Base-by-base conservation (phyloP, 1,140 invertebrate genomes). In the Himalopsyche phryganea region DNA sequence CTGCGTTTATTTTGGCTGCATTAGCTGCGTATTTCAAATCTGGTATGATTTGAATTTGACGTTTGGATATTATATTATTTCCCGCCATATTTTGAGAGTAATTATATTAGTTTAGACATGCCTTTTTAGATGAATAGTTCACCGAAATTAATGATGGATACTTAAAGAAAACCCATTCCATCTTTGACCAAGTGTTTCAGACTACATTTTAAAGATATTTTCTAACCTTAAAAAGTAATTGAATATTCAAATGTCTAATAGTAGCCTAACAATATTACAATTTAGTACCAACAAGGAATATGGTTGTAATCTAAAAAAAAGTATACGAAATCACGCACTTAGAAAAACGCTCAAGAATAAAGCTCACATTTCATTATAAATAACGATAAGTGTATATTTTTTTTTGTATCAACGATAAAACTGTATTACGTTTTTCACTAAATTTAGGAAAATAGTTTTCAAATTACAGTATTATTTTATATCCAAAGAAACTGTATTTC, bases 21-120 rank as follows among this genome's bases (percentile, higher is more conserved):
- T 32, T 58, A 9, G 6, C 44, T 19, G 28, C 48, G 17, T 58
- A 58, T 58, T 50, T 58, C 23, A 42, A 47, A 50, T 38, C 55
- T 13, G 40, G 47, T 17, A 28, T 15, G 28, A 14, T 57, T 41
- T 57, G 47, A 57, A 52, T 42, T 32, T 40, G 38, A 15, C 38
- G 38, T 40, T 40, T 40, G 5, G 5, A 40, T 5, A 11, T 3
- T 5, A 13, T 35, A 7, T 35, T 11, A 40, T 13, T 40, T 40
- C 15, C 15, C 11, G 11, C 15, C 15, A 13, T 40, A 40, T 6
- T 40, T 40, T 35, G n/a, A 35, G n/a, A 40, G 38, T 40, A 13
- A 40, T 40, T 6, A 40, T 3, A 40, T 11, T 11, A 3, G n/a
- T 13, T 40, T 40, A 40, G 4, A 15, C 15, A 13, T 11, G 6